Evolutionary conservation across 2,888 invertebrate species (phyloP), one percentile per base, ranked within the genome.

Genomic region (Drosophila macrothrix): DNA sequence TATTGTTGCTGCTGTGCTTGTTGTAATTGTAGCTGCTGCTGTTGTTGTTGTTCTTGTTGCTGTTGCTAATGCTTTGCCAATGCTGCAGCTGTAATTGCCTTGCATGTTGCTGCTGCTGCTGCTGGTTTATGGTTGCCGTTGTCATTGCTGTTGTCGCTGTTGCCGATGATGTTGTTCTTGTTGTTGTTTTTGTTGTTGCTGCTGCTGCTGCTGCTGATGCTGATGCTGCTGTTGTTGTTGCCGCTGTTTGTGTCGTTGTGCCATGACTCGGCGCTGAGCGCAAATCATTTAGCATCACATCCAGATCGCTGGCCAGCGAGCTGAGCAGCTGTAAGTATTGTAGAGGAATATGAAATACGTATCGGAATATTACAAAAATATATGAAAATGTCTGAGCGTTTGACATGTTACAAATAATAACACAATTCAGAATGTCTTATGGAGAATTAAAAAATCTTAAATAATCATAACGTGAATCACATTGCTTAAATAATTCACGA

Each of bases 261-360:
- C 78, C 76, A 75, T 91, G 91, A 78, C 90, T 91, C 19, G 95
- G 95, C 67, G 96, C 95, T 82, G 96, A 96, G 91, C 97, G 96
- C 73, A 97, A 94, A 93, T 97, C 97, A 88, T 95, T 96, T 90
- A 97, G 95, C 96, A 97, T 97, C 88, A 96, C 96, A 94, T 97
- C 97, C 94, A 97, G 94, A 94, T 97, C 97, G 90, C 95, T 96
- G 75, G 97, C 97, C 90, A 97, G 94, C 67, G 96, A 96, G 94
- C 96, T 97, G 93, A 97, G 95, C 93, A 97, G 94, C 97, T 97
- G 95, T 50, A 95, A 95, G 16, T 31, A 41, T 41, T 31, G 14
- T 0, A 1, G 16, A 1, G 16, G 31, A 31, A 31, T 41, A 16
- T 10, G 1, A 19, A 41, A 41, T 58, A 25, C 19, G 10, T 19